A percentile compares a stretch with the other conserved stretches of the same genome.
Evolutionary conservation across 2,888 invertebrate species (phyloP).

Genomic region (Cosmorhoe ocellata): DNA sequence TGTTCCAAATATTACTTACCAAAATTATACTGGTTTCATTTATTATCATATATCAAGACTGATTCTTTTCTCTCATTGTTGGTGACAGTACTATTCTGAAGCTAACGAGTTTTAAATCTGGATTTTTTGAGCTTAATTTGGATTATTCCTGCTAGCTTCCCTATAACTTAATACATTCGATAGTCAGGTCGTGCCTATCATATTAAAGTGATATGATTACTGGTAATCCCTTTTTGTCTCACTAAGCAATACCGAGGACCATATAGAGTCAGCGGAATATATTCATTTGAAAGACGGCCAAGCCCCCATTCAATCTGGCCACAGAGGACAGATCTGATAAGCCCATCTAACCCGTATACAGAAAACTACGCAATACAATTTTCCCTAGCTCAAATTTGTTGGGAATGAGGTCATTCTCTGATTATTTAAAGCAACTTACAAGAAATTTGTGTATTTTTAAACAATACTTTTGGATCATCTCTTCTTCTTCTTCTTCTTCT

Average conservation of each 20-base stretch:
- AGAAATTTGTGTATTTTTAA: no score
- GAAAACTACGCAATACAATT: constrained; percentile 34
- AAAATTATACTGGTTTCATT: no score
- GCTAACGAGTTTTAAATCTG: background rate
- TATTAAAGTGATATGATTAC: constrained; percentile 3
- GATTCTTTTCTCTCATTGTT: no score
- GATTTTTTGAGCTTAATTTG: no score
- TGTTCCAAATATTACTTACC: no score
- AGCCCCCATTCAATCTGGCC: constrained; percentile 43
- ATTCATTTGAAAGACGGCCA: constrained; percentile 37
- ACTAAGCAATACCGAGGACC: constrained; percentile 4
- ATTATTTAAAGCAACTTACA: background rate
- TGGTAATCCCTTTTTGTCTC: constrained; percentile 9
- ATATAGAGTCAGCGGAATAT: constrained; percentile 15
- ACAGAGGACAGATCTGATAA: constrained; percentile 47
- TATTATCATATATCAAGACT: no score
- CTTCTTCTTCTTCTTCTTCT: no score
- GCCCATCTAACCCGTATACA: constrained; percentile 30
- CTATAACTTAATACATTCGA: background rate
- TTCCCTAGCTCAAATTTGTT: constrained; percentile 28
- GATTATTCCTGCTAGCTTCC: no score
- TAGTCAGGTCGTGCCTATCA: background rate
- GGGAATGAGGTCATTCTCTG: constrained; percentile 12
- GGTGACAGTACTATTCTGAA: no score
- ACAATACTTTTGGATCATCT: no score